Evolutionary conservation across 2,797 vertebrate genomes (phyloP).

Genomic region (Hafferia zeledoni): DNA sequence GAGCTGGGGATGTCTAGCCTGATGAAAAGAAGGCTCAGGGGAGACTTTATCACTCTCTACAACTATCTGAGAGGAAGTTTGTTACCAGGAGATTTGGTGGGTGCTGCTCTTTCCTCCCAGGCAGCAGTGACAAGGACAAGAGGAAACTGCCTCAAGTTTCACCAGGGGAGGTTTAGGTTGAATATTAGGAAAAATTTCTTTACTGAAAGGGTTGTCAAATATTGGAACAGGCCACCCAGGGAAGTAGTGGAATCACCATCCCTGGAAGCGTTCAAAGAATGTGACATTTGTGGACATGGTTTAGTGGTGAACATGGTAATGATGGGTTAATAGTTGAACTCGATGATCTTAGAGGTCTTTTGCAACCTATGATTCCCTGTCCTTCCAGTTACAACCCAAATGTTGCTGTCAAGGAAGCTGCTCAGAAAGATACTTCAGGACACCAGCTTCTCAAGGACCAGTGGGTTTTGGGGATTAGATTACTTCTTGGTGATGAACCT

Average conservation of each 20-base stretch:
- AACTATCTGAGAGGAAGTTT: not conserved
- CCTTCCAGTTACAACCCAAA: not conserved
- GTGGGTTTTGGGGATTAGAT: not conserved
- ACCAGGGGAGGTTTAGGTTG: not conserved
- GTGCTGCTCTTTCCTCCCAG: not conserved
- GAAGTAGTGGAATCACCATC: too few species aligned
- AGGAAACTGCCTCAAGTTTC: not conserved
- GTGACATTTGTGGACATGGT: not conserved
- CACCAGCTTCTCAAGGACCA: not conserved
- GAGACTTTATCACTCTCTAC: not conserved
- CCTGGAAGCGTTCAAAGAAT: not conserved
- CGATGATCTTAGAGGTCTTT: not conserved
- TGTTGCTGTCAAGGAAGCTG: fast-evolving
- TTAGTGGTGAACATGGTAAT: not conserved
- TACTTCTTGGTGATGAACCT: not conserved
- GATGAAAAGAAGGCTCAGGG: not conserved
- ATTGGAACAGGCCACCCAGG: not conserved
- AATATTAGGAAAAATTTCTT: not conserved
- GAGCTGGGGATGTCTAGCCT: not conserved
- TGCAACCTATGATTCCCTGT: not conserved
- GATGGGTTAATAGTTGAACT: not conserved
- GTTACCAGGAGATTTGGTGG: too few species aligned
- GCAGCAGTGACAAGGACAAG: fast-evolving
- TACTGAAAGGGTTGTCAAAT: not conserved
- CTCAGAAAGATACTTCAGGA: not conserved